Evolutionary conservation across 2,113 vertebrate species (phyloP), one percentile per base, ranked within the genome.

Genomic region (Triplophysa rosa): DNA sequence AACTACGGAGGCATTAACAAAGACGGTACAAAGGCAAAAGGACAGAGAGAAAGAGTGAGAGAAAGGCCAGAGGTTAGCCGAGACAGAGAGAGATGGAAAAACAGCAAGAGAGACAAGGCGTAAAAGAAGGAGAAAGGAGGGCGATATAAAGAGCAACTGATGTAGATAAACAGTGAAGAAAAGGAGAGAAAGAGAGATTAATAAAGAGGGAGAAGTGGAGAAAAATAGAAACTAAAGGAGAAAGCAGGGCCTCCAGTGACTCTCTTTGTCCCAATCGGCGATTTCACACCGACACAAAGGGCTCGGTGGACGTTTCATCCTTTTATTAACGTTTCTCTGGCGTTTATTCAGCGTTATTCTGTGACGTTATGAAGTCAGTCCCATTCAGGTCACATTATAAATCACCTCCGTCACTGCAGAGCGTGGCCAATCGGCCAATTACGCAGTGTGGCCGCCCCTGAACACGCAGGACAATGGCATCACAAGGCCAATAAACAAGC

Each of bases 401-500:
- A 99, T 98, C 96, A 96, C 95, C 93, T 91, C 93, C 93, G 92
- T 95, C 95, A 95, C 95, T 93, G 95, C 89, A 94, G 95, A 97
- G 94, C 97, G 91, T 98, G 94, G 95, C 96, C 95, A 99, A 99
- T 98, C 95, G 93, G 93, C 95, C 96, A 97, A 97, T 98, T 98
- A 96, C 96, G 93, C 92, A 83, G 92, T 90, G 90, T 88, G 95
- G 94, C 80, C 84, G 82, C 84, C 84, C 82, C 84, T 95, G 95
- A 96, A 98, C 97, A 97, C 95, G 95, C 94, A 89, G 82, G 93
- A 98, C 97, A 98, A 98, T 96, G 93, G 96, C 96, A 97, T 97
- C 96, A 98, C 96, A 97, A 95, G 96, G 94, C 96, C 98, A 97
- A 97, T 98, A 98, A 98, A 98, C 97, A 96, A 98, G 95, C 95